Percentiles rank a stretch among this genome's conserved stretches.
phyloP scores from a whole-genome alignment of 2,888 invertebrate genomes.

The Gandaritis pyraliata region DNA sequence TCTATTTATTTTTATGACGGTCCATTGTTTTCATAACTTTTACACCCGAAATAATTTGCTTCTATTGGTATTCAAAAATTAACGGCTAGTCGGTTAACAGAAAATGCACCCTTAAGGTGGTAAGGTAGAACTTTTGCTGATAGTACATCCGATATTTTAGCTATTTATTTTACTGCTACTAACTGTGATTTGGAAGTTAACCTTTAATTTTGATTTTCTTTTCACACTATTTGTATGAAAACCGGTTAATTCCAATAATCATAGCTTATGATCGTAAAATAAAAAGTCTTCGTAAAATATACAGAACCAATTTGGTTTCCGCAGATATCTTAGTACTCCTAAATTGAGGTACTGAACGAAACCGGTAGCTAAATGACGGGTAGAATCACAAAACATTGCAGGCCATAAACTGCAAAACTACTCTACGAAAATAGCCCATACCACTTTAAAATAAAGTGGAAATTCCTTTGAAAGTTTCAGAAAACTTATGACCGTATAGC shows the following conservation, averaged over 20 bases:
- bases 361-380: conserved; percentile 62
- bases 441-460: conserved; percentile 33
- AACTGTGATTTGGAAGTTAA: too few relatives aligned
- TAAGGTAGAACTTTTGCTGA: too few relatives aligned
- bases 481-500: conserved; percentile 41
- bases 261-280: conserved; percentile 28
- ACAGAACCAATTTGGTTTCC: conserved; percentile 40
- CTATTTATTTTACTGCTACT: too few relatives aligned
- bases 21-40: too few relatives aligned
- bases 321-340: conserved; percentile 41
- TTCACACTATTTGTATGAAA: too few relatives aligned
- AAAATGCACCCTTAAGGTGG: too few relatives aligned
- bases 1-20: too few relatives aligned
- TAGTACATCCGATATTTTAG: too few relatives aligned
- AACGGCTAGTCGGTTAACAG: too few relatives aligned
- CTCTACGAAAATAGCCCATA: conserved; percentile 41
- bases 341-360: conserved; percentile 55
- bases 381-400: conserved; percentile 56
- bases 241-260: conserved; percentile 18
- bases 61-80: too few relatives aligned
- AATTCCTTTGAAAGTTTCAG: conserved; percentile 32
- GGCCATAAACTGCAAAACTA: conserved; percentile 49
- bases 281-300: conserved; percentile 16
- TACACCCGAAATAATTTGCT: too few relatives aligned
- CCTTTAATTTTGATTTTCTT: too few relatives aligned